phyloP scores from a whole-genome alignment of 2,797 vertebrate genomes.

The Eulemur albifrons region DNA sequence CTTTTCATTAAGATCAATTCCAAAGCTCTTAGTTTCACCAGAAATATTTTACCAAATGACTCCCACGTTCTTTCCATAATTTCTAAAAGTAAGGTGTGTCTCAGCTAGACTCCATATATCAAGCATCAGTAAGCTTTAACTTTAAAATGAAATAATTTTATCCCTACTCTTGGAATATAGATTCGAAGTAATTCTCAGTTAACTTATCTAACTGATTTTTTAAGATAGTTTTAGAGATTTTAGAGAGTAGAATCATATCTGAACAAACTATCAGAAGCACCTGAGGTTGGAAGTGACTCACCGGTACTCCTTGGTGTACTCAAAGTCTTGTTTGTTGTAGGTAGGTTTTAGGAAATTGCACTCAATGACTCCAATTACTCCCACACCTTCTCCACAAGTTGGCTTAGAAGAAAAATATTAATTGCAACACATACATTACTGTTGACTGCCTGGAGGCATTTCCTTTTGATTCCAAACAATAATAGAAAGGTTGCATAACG shows the following conservation, averaged over 20 bases:
- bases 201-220: conserved; percentile 10
- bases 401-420: conserved; percentile 80
- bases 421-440: conserved; percentile 66
- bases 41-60: conserved; percentile 32
- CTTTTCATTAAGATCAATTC: conserved; percentile 26
- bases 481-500: conserved; percentile 47
- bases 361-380: conserved; percentile 90
- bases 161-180: not conserved
- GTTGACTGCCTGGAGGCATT: conserved; percentile 34
- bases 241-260: conserved; percentile 5
- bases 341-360: conserved; percentile 91
- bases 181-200: conserved; percentile 45
- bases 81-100: conserved; percentile 40
- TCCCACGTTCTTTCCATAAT: not conserved
- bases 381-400: conserved; percentile 85
- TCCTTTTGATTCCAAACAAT: conserved; percentile 58
- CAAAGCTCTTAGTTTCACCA: conserved; percentile 1
- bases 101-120: not conserved
- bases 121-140: conserved; percentile 9
- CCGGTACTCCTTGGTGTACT: conserved; percentile 91
- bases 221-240: not conserved
- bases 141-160: conserved; percentile 49
- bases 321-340: conserved; percentile 92
- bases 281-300: conserved; percentile 68
- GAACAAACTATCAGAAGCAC: conserved; percentile 32